A percentile compares a stretch with the other conserved stretches of the same genome.
Evolutionary conservation across 1,140 invertebrate genomes (phyloP).

Genomic region (Musca domestica): DNA sequence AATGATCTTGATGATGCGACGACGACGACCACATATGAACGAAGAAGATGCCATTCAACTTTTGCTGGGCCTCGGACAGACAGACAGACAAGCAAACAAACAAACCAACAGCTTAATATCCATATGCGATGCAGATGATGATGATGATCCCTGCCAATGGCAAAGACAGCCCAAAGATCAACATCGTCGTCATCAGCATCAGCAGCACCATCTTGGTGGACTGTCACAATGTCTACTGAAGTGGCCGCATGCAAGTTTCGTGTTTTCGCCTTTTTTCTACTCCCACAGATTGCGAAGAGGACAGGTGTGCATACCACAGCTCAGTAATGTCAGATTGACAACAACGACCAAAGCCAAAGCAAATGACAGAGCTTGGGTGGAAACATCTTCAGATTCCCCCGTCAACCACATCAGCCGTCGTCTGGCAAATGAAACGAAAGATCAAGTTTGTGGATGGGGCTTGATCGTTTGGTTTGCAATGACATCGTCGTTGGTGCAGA

Average conservation of each 20-base stretch:
- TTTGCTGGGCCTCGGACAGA: neutral
- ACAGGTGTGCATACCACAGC: conserved; percentile 21
- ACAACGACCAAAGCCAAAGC: neutral
- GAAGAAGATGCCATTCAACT: conserved; percentile 17
- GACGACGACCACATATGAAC: too few relatives aligned
- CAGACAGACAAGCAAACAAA: neutral
- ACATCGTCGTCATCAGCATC: neutral
- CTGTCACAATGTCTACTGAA: conserved; percentile 2
- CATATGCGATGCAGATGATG: neutral
- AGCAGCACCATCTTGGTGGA: conserved; percentile 9
- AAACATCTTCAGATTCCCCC: neutral
- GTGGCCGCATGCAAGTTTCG: conserved; percentile 9
- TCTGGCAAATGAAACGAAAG: conserved; percentile 2
- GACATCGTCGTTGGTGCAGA: too few relatives aligned
- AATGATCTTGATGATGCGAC: too few relatives aligned
- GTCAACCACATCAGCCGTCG: neutral
- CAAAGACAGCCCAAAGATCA: neutral
- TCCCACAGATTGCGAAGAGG: conserved; percentile 14
- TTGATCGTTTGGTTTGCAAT: conserved; percentile 1
- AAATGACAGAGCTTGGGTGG: neutral
- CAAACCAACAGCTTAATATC: neutral
- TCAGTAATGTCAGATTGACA: neutral
- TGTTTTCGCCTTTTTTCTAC: conserved; percentile 6
- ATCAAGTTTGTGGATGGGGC: neutral
- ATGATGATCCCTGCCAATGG: neutral